Evolutionary conservation across 1,140 invertebrate genomes (phyloP).

Genomic region (Drosophila kepulauana): DNA sequence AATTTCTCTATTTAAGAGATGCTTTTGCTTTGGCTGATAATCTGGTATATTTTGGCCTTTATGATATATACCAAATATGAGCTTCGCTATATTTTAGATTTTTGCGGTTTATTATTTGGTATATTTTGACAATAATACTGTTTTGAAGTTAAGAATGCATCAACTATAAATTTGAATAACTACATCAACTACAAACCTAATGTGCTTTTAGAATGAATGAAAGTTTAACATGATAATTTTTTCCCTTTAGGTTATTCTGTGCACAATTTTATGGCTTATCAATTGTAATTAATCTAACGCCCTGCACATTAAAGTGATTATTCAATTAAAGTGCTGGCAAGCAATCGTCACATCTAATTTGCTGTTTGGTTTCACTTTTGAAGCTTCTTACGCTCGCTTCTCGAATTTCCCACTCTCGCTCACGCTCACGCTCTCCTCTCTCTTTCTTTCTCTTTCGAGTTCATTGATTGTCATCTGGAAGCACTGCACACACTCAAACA

Average conservation of each 20-base stretch:
- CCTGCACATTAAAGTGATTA: slow-evolving; percentile 9
- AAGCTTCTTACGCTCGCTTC: slow-evolving; percentile 11
- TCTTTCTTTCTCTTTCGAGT: slow-evolving; percentile 23
- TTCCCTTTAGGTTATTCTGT: neutral
- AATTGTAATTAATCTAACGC: slow-evolving; percentile 3
- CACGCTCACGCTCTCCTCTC: neutral
- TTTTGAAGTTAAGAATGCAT: too few relatives aligned
- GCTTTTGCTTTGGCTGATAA: too few relatives aligned
- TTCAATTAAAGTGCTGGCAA: neutral
- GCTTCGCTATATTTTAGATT: too few relatives aligned
- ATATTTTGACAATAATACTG: too few relatives aligned
- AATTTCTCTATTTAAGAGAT: too few relatives aligned
- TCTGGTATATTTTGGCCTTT: too few relatives aligned
- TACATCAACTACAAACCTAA: too few relatives aligned
- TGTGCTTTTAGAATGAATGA: too few relatives aligned
- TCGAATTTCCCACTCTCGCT: neutral
- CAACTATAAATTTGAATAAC: too few relatives aligned
- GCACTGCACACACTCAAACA: neutral
- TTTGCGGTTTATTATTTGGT: too few relatives aligned
- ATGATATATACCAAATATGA: too few relatives aligned
- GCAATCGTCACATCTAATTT: neutral
- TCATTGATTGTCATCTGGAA: slow-evolving; percentile 40
- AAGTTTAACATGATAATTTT: neutral
- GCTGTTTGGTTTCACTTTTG: neutral
- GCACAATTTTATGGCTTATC: neutral